Conservation (phyloP, 2,113 vertebrate species). For the Dryoscopus gambensis region DNA sequence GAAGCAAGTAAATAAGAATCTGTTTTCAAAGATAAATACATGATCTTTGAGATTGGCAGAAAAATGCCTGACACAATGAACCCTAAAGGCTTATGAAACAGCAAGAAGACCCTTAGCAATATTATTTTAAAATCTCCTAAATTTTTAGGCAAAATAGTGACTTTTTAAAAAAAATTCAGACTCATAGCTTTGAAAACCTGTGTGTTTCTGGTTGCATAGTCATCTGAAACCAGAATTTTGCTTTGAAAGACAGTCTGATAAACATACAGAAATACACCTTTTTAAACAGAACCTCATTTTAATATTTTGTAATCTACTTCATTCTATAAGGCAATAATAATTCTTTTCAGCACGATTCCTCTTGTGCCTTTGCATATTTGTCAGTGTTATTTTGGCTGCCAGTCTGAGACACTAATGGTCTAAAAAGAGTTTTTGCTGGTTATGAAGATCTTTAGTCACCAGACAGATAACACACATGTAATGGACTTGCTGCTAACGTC, state of each 20-base stretch:
- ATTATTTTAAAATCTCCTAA: background rate
- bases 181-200: background rate
- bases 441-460: background rate
- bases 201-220: background rate
- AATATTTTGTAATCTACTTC: background rate
- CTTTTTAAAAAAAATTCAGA: background rate
- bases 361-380: background rate
- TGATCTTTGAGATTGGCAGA: background rate
- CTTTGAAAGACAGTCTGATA: background rate
- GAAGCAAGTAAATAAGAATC: background rate
- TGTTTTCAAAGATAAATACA: background rate
- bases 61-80: background rate
- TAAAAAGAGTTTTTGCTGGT: background rate
- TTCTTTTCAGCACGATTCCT: background rate
- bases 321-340: background rate
- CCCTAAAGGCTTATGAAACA: background rate
- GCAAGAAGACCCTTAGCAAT: background rate
- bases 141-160: background rate
- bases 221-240: background rate
- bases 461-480: background rate
- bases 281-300: background rate
- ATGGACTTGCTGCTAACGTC: background rate
- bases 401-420: background rate
- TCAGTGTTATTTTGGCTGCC: background rate
- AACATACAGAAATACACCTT: background rate